Base-by-base conservation (phyloP, 2,113 vertebrate genomes). In the Probosciger aterrimus region DNA sequence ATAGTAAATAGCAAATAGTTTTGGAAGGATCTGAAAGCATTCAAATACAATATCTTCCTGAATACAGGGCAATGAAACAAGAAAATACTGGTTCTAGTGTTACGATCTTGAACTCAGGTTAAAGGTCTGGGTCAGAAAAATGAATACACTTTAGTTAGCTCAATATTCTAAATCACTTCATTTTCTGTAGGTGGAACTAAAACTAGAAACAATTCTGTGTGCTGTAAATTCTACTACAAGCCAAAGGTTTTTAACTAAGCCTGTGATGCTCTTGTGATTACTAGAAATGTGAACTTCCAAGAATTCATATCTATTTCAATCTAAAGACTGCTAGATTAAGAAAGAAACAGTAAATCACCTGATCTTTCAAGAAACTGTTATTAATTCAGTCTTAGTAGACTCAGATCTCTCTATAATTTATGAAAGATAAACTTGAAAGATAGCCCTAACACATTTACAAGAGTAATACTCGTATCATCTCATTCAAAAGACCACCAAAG, bases 121-220 rank as follows among this genome's bases (percentile, higher is more conserved):
- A 95, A 86, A 41, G 71, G 74, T 76, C 88, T 93, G 65, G 52
- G 65, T 69, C 73, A 87, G 39, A 91, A 79, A 78, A 93, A 80
- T 24, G 3, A 84, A 92, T 60, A 41, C 28, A 60, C 62, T 87
- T 89, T 27, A 90, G 17, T 89, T 82, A 93, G 31, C 87, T 91
- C 18, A 64, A 37, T 79, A 85, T 82, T 79, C 84, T 53, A 73
- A 95, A 95, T 69, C 85, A 52, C 75, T 95, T 94, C 35, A 76
- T 92, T 95, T 95, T 81, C 84, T 73, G 81, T 91, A 91, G 94
- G 84, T 93, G 93, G 78, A 92, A 77, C 81, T 90, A 95, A 95
- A 97, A 82, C 53, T 67, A 69, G 78, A 93, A 96, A 85, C 43
- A 87, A 87, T 79, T 89, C 59, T 69, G 11, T 39, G 30, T 57